These are phyloP conservation scores for Ichneumoninae sp. DNA, from an alignment of 2,888 invertebrate genomes.

Conservation along the genomic window DNA sequence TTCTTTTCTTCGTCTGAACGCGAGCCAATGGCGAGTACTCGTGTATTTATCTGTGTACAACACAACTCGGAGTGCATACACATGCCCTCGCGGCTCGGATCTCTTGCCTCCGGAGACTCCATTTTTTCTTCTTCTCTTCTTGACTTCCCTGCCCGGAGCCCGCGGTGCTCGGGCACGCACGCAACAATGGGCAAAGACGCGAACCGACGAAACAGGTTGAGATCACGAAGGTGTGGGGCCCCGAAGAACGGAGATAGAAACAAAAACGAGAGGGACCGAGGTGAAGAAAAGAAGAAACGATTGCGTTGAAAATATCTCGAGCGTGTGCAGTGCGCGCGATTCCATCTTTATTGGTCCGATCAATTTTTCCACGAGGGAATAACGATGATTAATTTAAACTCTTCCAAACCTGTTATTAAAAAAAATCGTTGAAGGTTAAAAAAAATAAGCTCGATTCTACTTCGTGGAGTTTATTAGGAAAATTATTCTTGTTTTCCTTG, in stretches of 20 bases:
- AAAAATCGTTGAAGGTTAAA: neutral
- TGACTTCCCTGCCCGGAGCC: slow-evolving; percentile 10
- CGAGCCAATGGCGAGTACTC: slow-evolving; percentile 41
- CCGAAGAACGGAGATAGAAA: slow-evolving; percentile 20
- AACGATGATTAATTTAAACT: neutral
- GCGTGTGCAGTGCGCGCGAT: neutral
- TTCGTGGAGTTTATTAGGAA: no score
- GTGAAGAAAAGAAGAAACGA: slow-evolving; percentile 8
- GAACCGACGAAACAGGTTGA: slow-evolving; percentile 59
- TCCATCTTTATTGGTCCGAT: neutral
- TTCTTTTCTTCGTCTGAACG: slow-evolving; percentile 60
- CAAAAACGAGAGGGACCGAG: neutral
- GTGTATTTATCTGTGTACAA: slow-evolving; percentile 47
- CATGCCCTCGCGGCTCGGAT: slow-evolving; percentile 29
- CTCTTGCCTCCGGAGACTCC: slow-evolving; percentile 30
- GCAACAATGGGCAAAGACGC: slow-evolving; percentile 60
- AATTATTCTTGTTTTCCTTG: no score
- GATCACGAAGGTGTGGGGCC: slow-evolving; percentile 49
- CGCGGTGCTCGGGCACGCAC: slow-evolving; percentile 45
- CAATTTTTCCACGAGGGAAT: neutral
- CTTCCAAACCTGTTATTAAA: neutral
- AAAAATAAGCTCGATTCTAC: neutral
- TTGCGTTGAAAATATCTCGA: slow-evolving; percentile 8
- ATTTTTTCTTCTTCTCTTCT: slow-evolving; percentile 15
- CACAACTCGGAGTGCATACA: slow-evolving; percentile 27